Evolutionary conservation across 2,113 vertebrate species (phyloP), one percentile per base, ranked within the genome.

Genomic region (Anthoscopus minutus): DNA sequence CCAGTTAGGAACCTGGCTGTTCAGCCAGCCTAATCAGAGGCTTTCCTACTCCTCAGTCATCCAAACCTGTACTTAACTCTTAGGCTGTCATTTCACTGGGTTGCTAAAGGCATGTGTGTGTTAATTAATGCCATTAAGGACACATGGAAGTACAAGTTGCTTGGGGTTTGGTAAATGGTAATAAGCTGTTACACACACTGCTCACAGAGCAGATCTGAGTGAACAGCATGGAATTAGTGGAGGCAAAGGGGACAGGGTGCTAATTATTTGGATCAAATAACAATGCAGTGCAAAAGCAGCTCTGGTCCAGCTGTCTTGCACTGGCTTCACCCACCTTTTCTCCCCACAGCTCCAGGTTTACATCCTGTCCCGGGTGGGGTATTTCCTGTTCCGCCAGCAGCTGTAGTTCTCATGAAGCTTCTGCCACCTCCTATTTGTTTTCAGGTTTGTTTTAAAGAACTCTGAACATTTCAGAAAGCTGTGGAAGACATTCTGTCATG

Each of bases 291-390:
- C 45, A 37, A 47, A 72, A 84, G 74, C 71, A 77, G 1, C 80
- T 57, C 33, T 38, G 40, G 74, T 22, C 77, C 38, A 40, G 69
- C 78, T 88, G 48, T 44, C 62, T 67, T 57, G 77, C 61, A 6
- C 40, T 65, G 81, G 11, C 53, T 56, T 95, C 80, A 94, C 6
- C 7, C 35, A 42, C 58, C 37, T 80, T 70, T 64, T 88, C 65
- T 94, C 42, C 86, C 80, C 90, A 56, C 44, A 99, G 99, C 99
- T 94, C 99, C 99, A 77, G 99, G 99, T 72, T 97, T 99, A 89
- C 99, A 99, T 97, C 99, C 99, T 8, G 99, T 99, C 60, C 99
- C 99, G 0, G 99, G 99, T 5, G 99, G 99, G 45, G 99, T 99
- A 42, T 99, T 99, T 95, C 99, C 99, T 58, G 99, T 99, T 47